phyloP scores from a whole-genome alignment of 2,888 invertebrate genomes.

The Phanerotoma sp. region DNA sequence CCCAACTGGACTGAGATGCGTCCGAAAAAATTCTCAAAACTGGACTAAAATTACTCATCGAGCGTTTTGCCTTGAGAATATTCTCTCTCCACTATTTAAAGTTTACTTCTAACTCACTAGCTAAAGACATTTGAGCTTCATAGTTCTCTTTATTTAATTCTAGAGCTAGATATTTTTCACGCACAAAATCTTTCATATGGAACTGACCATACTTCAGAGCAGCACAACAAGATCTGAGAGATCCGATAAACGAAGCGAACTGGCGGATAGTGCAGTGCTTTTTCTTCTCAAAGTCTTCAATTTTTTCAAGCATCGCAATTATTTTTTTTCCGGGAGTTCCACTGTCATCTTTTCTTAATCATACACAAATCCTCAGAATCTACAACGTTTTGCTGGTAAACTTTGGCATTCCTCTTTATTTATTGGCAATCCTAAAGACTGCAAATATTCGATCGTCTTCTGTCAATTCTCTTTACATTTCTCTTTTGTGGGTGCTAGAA shows the following conservation, averaged over 20 bases:
- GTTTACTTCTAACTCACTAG: not conserved
- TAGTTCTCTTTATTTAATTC: slow-evolving; percentile 3
- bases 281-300: not conserved
- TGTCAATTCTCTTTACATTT: not conserved
- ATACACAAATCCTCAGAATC: slow-evolving; percentile 1
- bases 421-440: not conserved
- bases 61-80: not conserved
- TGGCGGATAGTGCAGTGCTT: not conserved
- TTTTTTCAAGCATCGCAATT: not conserved
- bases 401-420: not conserved
- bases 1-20: not conserved
- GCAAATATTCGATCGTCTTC: not conserved
- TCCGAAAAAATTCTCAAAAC: slow-evolving; percentile 14
- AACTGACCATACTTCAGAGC: slow-evolving; percentile 7
- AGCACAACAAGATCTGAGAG: not conserved
- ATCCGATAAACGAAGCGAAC: slow-evolving; percentile 10
- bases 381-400: not conserved
- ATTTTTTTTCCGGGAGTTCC: slow-evolving; percentile 2
- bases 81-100: slow-evolving; percentile 4
- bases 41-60: not conserved
- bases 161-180: slow-evolving; percentile 12
- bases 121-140: not conserved
- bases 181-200: slow-evolving; percentile 2
- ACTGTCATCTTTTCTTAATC: not conserved
- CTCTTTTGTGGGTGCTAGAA: not conserved